Evolutionary conservation across 2,797 vertebrate species (phyloP).

Genomic region (Phylloscopus collybita): DNA sequence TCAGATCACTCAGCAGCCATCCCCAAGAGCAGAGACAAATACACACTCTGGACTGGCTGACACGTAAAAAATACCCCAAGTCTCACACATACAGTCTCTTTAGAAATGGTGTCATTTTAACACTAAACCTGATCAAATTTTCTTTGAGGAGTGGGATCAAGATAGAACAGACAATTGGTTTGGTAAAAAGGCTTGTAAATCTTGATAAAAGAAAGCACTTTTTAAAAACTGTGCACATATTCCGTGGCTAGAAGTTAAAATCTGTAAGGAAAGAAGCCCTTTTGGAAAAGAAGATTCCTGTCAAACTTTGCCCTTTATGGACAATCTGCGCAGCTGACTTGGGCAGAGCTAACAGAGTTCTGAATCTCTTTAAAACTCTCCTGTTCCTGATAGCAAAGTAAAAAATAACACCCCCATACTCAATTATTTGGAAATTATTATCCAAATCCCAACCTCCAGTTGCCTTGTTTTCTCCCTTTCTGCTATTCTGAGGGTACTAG

Average conservation of each 20-base stretch:
- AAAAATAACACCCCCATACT: fast-evolving
- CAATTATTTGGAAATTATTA: not conserved
- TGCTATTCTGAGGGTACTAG: not conserved
- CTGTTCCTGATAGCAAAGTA: not conserved
- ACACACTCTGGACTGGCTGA: not conserved
- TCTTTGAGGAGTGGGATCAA: not conserved
- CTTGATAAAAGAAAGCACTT: not conserved
- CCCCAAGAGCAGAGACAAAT: not conserved
- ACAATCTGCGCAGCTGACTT: not conserved
- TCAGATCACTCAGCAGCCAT: not conserved
- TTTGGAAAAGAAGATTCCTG: not conserved
- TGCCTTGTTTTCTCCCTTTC: not conserved
- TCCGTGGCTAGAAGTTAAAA: not conserved
- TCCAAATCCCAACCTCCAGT: not conserved
- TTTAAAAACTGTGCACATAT: not conserved
- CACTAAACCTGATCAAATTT: not conserved
- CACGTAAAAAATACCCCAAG: not conserved
- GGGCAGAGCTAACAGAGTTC: not conserved
- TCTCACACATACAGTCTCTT: fast-evolving
- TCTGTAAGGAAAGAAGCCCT: not conserved
- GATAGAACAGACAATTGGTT: not conserved
- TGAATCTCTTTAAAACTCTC: not conserved
- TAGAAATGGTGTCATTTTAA: not conserved
- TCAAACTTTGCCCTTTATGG: not conserved
- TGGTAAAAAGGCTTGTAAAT: not conserved